Evolutionary conservation across 2,888 invertebrate genomes (phyloP), one percentile per base, ranked within the genome.

Genomic region (Idaea straminata): DNA sequence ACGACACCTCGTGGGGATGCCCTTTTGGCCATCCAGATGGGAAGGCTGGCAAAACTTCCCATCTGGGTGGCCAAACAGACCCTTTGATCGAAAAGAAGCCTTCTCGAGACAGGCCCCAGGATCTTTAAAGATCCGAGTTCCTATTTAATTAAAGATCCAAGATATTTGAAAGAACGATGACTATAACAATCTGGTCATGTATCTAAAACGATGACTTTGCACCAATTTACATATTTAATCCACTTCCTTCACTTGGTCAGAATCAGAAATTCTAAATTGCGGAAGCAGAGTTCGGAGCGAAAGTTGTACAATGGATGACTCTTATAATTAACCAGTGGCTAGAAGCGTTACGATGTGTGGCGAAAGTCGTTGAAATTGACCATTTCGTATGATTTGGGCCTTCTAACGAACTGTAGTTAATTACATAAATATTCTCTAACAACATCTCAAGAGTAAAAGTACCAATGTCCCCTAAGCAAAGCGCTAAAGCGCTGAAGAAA

Each of bases 221-320:
- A 47, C 47, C 47, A 47, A 59, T 61, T 61, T 61, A 61, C 16
- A 15, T 38, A 15, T n/a, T 13, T 38, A 15, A 62, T 47, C 61
- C 15, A 61, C 59, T 65, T 62, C 36, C 61, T 63, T 62, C 38
- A 65, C 63, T 57, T 59, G 64, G 68, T 66, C 74, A 68, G 34
- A 66, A 72, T 47, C 47, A 47, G 47, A 47, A 68, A 74, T 62
- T 69, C 67, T 70, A 65, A 69, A 72, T 73, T 71, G 72, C 78
- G 78, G 78, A 77, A 80, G 77, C 77, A 74, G 72, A 74, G 74
- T 73, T 72, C 66, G 72, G 68, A 81, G 88, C 83, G 89, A 89
- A 89, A 89, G 89, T 86, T 69, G 68, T 69, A 88, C 87, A 88
- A 87, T 88, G 81, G 81, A 76, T 68, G 74, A 72, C 70, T 71